A percentile compares a stretch with the other conserved stretches of the same genome.
phyloP scores from a whole-genome alignment of 1,140 invertebrate genomes.

The Monomorium pharaonis region DNA sequence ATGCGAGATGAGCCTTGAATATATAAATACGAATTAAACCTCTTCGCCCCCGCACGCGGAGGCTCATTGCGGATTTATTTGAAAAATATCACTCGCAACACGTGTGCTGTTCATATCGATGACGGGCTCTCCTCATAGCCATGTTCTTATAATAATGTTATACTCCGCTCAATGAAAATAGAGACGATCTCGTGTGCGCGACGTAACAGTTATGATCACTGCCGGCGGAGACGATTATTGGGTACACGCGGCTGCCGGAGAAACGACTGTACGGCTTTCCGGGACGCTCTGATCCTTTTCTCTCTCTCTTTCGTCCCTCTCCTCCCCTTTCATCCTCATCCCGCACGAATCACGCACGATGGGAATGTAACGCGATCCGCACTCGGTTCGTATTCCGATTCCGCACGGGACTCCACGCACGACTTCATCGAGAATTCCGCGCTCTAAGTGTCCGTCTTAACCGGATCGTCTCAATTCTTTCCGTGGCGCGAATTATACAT shows the following conservation, averaged over 20 bases:
- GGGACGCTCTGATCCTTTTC: not conserved
- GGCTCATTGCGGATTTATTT: conserved; percentile 20
- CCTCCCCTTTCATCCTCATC: not conserved
- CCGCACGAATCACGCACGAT: not conserved
- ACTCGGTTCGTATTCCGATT: conserved; percentile 27
- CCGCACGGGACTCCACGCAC: not conserved
- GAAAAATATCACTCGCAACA: conserved; percentile 52
- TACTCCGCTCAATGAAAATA: conserved; percentile 25
- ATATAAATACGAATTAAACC: conserved; percentile 32
- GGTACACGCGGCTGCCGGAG: not conserved
- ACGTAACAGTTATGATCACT: conserved; percentile 65
- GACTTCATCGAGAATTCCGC: conserved; percentile 32
- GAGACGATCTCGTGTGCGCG: conserved; percentile 2
- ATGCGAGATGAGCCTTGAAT: not conserved
- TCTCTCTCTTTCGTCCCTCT: too few relatives aligned
- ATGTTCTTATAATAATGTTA: conserved; percentile 65
- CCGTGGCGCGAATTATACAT: conserved; percentile 40
- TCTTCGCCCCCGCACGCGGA: too few relatives aligned
- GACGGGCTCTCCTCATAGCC: not conserved
- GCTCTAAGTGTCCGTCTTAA: conserved; percentile 30
- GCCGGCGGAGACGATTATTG: conserved; percentile 61
- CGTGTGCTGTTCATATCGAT: conserved; percentile 60
- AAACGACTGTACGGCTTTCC: conserved; percentile 24
- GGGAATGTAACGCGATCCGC: not conserved
- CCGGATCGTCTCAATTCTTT: conserved; percentile 13